A percentile compares a stretch with the other conserved stretches of the same genome.
Evolutionary conservation across 2,888 invertebrate genomes (phyloP).

Genomic region (Scelioninae gen. 2): DNA sequence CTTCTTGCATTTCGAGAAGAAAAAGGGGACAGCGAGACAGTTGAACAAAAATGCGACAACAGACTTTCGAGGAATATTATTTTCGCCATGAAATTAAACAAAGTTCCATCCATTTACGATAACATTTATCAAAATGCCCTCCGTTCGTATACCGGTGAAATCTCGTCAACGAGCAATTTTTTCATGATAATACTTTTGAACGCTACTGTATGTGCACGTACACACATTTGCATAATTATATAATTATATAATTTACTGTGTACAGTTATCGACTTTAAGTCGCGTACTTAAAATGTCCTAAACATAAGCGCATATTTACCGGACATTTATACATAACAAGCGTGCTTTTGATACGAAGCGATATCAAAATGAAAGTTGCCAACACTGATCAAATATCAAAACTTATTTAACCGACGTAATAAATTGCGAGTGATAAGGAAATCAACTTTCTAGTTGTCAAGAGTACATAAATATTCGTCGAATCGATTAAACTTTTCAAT

Average conservation of each 20-base stretch:
- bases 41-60: too few relatives aligned
- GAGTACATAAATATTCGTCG: too few relatives aligned
- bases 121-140: too few relatives aligned
- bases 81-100: too few relatives aligned
- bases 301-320: conserved; percentile 27
- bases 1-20: too few relatives aligned
- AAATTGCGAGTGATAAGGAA: conserved; percentile 24
- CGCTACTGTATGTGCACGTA: conserved; percentile 16
- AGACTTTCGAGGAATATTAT: too few relatives aligned
- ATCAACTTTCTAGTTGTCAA: conserved; percentile 18
- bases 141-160: too few relatives aligned
- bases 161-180: too few relatives aligned
- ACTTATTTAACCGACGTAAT: conserved; percentile 19
- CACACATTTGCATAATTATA: conserved; percentile 7
- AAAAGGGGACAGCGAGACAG: too few relatives aligned
- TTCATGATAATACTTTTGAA: too few relatives aligned
- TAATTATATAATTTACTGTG: conserved; percentile 26
- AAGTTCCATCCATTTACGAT: too few relatives aligned
- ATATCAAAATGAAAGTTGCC: conserved; percentile 28
- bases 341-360: conserved; percentile 19
- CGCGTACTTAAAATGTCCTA: conserved; percentile 27
- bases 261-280: conserved; percentile 9
- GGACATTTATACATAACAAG: conserved; percentile 6
- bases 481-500: too few relatives aligned
- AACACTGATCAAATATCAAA: conserved; percentile 19